Evolutionary conservation across 2,113 vertebrate species (phyloP).

Genomic region (Tupaia tana): DNA sequence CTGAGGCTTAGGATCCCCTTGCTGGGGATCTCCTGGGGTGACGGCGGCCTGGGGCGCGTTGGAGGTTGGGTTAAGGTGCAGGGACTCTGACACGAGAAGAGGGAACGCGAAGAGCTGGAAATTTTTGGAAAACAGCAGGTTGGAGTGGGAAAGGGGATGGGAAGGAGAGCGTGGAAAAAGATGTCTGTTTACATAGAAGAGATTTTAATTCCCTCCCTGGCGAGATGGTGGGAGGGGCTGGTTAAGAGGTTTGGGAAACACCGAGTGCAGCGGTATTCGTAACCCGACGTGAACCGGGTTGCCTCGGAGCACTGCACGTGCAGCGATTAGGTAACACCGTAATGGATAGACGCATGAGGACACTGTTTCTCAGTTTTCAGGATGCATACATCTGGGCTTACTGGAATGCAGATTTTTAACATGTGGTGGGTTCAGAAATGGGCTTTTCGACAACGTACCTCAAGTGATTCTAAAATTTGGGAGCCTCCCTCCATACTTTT

Average conservation of each 20-base stretch:
- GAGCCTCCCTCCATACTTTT: not conserved
- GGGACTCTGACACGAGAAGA: not conserved
- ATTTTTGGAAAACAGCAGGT: not conserved
- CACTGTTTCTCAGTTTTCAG: not conserved
- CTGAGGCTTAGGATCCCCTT: not conserved
- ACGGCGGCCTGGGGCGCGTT: not conserved
- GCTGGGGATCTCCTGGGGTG: not conserved
- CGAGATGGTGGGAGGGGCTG: not conserved
- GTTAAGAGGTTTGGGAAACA: not conserved
- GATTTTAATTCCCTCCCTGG: not conserved
- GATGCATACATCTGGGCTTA: not conserved
- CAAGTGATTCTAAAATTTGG: not conserved
- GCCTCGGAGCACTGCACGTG: not conserved
- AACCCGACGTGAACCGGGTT: not conserved
- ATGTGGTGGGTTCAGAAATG: not conserved
- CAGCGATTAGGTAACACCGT: not conserved
- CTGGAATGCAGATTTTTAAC: not conserved
- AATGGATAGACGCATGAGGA: not conserved
- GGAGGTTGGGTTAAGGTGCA: not conserved
- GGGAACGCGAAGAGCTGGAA: not conserved
- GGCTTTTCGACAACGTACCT: not conserved
- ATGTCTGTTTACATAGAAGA: not conserved
- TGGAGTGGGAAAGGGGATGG: not conserved
- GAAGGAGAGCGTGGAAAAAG: not conserved
- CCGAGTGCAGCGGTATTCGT: not conserved